Evolutionary conservation across 2,113 vertebrate species (phyloP), one percentile per base, ranked within the genome.

Genomic region (Pygathrix nemaeus): DNA sequence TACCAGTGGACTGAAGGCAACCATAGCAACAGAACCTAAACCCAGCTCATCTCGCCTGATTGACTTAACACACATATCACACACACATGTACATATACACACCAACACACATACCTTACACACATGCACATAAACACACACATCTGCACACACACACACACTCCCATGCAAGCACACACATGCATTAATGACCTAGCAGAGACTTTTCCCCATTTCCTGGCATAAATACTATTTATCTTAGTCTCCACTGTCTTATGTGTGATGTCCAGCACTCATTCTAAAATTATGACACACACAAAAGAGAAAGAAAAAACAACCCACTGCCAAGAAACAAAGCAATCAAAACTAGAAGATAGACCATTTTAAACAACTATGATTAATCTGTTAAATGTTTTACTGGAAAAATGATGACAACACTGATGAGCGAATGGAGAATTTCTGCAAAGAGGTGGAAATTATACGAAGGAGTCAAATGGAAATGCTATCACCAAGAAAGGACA

Each of bases 1-100:
- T 76, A 2, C 23, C 0, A n/a, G 61, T 3, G 64, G 4, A 0
- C 8, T 9, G 50, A 35, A 14, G 12, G 52, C 12, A 17, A 35
- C 64, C 66, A 27, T 40, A 17, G 52, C 80, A 59, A 82, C 80
- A 40, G 79, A 57, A 9, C 12, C 35, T 21, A 82, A 55, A 40
- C 79, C 35, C 52, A 32, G 43, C 27, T 48, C 45, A 27, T 4
- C 45, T 50, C 8, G 45, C 25, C 75, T 50, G 75, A 78, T 17
- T 48, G 75, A 48, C 43, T 48, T 32, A 27, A 32, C 75, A 78
- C 43, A 32, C 72, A 43, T 1, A 30, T 11, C 75, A 76, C 14
- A 50, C 76, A 52, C 79, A 38, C 18, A 23, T 6, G n/a, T 21
- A 82, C 40, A 5, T 30, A 48, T 18, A 8, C 3, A 78, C 75